phyloP scores from a whole-genome alignment of 2,797 vertebrate genomes.

The Centropyge bicolor region DNA sequence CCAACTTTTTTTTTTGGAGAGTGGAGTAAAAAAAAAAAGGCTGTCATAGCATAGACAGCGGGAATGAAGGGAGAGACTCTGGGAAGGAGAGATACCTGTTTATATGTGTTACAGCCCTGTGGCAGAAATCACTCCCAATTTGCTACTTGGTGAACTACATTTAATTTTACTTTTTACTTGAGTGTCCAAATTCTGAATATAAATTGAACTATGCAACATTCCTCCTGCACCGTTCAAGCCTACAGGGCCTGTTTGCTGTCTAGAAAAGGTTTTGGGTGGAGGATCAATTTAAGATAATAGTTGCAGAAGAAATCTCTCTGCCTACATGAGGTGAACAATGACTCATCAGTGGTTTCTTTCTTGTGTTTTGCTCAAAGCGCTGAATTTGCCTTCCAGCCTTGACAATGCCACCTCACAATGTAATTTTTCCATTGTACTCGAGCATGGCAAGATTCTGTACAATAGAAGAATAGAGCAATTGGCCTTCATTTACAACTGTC shows the following conservation, averaged over 20 bases:
- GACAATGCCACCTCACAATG: constrained; percentile 35
- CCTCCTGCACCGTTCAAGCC: not conserved
- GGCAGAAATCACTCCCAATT: constrained; percentile 1
- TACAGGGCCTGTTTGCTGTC: not conserved
- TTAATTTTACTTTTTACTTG: not conserved
- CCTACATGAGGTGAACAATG: constrained; percentile 58
- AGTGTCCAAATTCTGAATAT: not conserved
- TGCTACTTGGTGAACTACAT: not conserved
- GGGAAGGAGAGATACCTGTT: not conserved
- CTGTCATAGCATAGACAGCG: constrained; percentile 29
- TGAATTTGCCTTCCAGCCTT: constrained; percentile 29
- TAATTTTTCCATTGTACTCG: constrained; percentile 31
- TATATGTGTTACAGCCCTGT: not conserved
- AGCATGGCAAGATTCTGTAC: constrained; percentile 17
- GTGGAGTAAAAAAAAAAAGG: constrained; percentile 29
- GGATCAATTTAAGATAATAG: constrained; percentile 38
- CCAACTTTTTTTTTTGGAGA: constrained; percentile 22
- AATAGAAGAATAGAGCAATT: constrained; percentile 10
- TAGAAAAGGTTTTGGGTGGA: constrained; percentile 14
- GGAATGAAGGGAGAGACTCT: constrained; percentile 12
- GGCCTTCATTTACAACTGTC: not conserved
- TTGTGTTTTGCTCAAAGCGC: constrained; percentile 18
- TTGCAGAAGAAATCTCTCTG: constrained; percentile 31
- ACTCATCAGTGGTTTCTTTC: constrained; percentile 47
- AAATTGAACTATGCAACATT: not conserved